Evolutionary conservation across 2,113 vertebrate species (phyloP), one percentile per base, ranked within the genome.

Genomic region (Lipophrys pholis): DNA sequence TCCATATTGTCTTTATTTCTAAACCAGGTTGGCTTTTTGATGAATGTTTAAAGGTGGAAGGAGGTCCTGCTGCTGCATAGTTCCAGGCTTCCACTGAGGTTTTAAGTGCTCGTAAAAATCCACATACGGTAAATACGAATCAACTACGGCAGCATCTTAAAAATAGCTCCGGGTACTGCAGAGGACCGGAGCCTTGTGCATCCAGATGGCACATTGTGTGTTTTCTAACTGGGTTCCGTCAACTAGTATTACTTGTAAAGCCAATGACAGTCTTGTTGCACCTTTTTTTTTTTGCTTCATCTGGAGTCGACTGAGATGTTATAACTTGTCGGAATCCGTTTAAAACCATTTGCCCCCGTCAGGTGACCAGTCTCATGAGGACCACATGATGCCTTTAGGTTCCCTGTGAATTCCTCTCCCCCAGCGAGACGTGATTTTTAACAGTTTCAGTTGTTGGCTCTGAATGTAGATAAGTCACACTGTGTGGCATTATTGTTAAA

Each of bases 311-410:
- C 21, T 30, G 21, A 50, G 6, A 60, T 15, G 30, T 55, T 11
- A 7, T n/a, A 49, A 53, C 14, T 9, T 58, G 17, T 15, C 43
- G 35, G 39, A 71, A 69, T 77, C 52, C n/a, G 12, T 48, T 54
- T n/a, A n/a, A n/a, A n/a, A n/a, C n/a, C n/a, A n/a, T 53, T 62
- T 39, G 48, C 16, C 14, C 2, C 6, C 1, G 65, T 87, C 86
- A 82, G 35, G 78, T 89, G 86, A 76, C 74, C 11, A 17, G 54
- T 70, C 75, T 71, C 38, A 82, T 83, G 83, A 77, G 59, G 46
- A 35, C 50, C 89, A 73, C 66, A 57, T 90, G 83, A 78, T 58
- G 56, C 59, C 8, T 10, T 56, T 45, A 45, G 16, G 46, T 16
- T 70, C 50, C 49, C 51, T 61, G 59, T 50, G 15, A 56, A 30